phyloP scores from a whole-genome alignment of 2,113 vertebrate genomes.

The Xiphophorus hellerii region DNA sequence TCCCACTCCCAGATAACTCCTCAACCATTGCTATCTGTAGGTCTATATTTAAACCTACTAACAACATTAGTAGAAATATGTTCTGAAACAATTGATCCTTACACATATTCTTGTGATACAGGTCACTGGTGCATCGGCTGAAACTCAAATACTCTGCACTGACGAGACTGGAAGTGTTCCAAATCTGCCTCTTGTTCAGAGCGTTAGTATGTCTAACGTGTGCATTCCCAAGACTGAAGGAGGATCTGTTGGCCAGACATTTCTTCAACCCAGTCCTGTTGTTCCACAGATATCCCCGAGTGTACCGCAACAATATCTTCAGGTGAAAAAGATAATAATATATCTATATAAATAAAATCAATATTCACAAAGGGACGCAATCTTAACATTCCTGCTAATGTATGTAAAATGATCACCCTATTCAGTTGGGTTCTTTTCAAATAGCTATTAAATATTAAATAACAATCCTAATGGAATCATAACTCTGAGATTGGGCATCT shows the following conservation, averaged over 20 bases:
- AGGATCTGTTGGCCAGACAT: slow-evolving; percentile 70
- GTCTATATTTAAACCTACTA: slow-evolving; percentile 36
- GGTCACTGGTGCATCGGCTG: slow-evolving; percentile 55
- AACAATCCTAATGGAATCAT: slow-evolving; percentile 25
- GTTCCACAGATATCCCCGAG: slow-evolving; percentile 80
- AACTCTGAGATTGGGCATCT: slow-evolving; percentile 30
- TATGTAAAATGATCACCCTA: neutral
- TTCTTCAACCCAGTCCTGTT: slow-evolving; percentile 75
- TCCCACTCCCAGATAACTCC: slow-evolving; percentile 68
- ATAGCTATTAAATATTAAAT: slow-evolving; percentile 39
- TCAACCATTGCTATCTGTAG: slow-evolving; percentile 79
- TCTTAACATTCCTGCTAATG: slow-evolving; percentile 7
- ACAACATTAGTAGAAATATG: neutral
- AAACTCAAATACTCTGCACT: slow-evolving; percentile 73
- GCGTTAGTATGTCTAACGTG: slow-evolving; percentile 69
- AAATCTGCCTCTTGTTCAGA: slow-evolving; percentile 76
- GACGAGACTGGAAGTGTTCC: slow-evolving; percentile 72
- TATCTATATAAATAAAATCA: slow-evolving; percentile 8
- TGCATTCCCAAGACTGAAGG: slow-evolving; percentile 72
- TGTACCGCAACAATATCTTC: slow-evolving; percentile 80
- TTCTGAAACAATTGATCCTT: slow-evolving; percentile 4
- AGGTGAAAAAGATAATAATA: slow-evolving; percentile 70
- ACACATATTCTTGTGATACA: slow-evolving; percentile 52
- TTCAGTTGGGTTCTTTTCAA: slow-evolving; percentile 15
- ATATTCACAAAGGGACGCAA: slow-evolving; percentile 1